Percentiles rank a stretch among this genome's conserved stretches.
These are phyloP conservation scores for Zonotrichia albicollis DNA, from an alignment of 2,797 vertebrate genomes.

Conservation along the genomic window DNA sequence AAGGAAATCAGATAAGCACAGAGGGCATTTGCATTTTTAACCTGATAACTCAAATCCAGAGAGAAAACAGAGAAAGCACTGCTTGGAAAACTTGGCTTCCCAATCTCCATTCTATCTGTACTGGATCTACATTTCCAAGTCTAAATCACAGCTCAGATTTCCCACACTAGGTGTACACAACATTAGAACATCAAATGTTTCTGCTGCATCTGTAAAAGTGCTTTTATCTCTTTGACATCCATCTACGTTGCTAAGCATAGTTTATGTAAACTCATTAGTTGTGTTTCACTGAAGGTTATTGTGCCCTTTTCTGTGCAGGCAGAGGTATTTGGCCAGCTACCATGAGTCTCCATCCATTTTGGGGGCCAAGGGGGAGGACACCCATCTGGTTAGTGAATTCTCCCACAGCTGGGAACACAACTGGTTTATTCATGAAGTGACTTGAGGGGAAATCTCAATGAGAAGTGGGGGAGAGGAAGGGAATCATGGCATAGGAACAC, in stretches of 20 bases:
- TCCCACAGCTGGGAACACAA: conserved; percentile 21
- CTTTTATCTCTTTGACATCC: neutral
- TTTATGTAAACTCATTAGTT: neutral
- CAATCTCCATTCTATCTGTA: neutral
- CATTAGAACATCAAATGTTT: neutral
- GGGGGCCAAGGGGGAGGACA: neutral
- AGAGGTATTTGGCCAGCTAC: neutral
- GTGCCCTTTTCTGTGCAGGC: neutral
- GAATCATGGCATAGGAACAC: neutral
- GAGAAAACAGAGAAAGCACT: conserved; percentile 8
- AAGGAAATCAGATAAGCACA: conserved; percentile 34
- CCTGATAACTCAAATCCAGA: neutral
- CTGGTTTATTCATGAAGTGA: neutral
- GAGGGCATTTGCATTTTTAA: conserved; percentile 11
- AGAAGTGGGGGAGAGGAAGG: neutral
- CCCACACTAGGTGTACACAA: neutral
- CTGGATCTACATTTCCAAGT: neutral
- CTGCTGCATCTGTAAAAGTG: neutral
- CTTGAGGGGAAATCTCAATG: neutral
- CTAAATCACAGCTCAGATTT: neutral
- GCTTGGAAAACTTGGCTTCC: neutral
- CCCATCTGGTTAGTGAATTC: neutral
- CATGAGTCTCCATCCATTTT: neutral
- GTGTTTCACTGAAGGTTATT: neutral
- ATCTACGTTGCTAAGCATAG: neutral